Base-by-base conservation (phyloP, 2,797 vertebrate genomes). In the Setipinna tenuifilis region DNA sequence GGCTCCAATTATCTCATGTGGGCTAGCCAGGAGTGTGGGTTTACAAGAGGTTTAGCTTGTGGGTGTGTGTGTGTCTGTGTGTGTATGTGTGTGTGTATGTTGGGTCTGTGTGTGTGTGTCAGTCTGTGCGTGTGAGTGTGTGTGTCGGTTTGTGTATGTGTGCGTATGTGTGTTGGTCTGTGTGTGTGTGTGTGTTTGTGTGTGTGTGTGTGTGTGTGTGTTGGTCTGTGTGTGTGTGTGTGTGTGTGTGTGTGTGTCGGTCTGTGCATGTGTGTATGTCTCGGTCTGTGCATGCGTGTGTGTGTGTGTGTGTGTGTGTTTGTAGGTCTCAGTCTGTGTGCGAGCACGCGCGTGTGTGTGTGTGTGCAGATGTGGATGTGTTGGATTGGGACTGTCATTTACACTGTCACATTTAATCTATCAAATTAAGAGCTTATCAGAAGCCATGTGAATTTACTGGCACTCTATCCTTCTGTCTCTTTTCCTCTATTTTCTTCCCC, bases 1-100 rank as follows among this genome's bases (percentile, higher is more conserved):
- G 68, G 58, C 83, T 28, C 61, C 41, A 83, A 35, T 59, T 86
- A 61, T 59, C 84, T 59, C 65, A 23, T 83, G 6, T 41, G 41
- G 81, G 59, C 50, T 17, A 25, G 28, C 31, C 9, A 83, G 3
- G 71, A 78, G 71, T 78, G 2, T 41, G 71, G 14, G 31, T 19
- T 78, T 78, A 85, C 35, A 71, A 57, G n/a, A 71, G 50, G 59
- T 84, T 80, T 4, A 82, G 31, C 54, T 31, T 2, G 35, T 48
- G 1, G 59, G 12, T 25, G 4, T 3, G 5, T 48, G 54, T 35
- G 1, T 6, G 65, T 68, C 4, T 35, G 68, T 17, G 68, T 41
- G 68, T 68, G 62, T 28, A 23, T 68, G 23, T 65, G 62, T 6
- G 65, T 21, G 65, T 31, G 65, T 31, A 9, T 68, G 25, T n/a